Base-by-base conservation (phyloP, 2,113 vertebrate genomes). In the Anarhynchus alexandrinus region DNA sequence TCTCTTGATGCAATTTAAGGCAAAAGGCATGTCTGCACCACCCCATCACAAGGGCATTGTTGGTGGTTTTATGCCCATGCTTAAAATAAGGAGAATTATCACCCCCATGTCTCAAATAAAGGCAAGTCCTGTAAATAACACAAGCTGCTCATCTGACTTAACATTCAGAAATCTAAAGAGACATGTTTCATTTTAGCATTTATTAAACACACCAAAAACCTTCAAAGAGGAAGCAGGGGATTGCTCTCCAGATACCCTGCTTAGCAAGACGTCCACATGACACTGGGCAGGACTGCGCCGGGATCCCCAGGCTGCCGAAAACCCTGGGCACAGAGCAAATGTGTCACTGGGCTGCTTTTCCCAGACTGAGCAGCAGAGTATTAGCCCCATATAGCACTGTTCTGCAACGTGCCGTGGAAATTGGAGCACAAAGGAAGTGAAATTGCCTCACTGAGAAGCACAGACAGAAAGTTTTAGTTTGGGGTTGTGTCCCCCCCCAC, bases 341-440 rank as follows among this genome's bases (percentile, higher is more conserved):
- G 3, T 21, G 23, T 38, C 55, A 25, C 49, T 12, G 9, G 9
- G 18, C 54, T 57, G 71, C 59, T 74, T 32, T 23, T 38, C 42
- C 52, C 73, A 79, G 38, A 9, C 64, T 5, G 38, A 73, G 47
- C 42, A 73, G 71, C 45, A 49, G 25, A 72, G 3, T 6, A 9
- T 42, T 12, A n/a, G 65, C 30, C 47, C 78, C 57, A 15, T 8
- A 55, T 82, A 79, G 5, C 0, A 3, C 9, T 32, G 22, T 2
- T 82, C 52, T 52, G 49, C 45, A 47, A 42, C 0, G 0, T 4
- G 4, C 21, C 9, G 0, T 4, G 43, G 62, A 73, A 82, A 80
- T 58, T 36, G 2, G 38, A 86, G 30, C 71, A 61, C 47, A 85
- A 30, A 90, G 62, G 54, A 90, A 92, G 55, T 38, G 29, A 72